phyloP scores from a whole-genome alignment of 1,140 invertebrate genomes.

The Araneus ventricosus region DNA sequence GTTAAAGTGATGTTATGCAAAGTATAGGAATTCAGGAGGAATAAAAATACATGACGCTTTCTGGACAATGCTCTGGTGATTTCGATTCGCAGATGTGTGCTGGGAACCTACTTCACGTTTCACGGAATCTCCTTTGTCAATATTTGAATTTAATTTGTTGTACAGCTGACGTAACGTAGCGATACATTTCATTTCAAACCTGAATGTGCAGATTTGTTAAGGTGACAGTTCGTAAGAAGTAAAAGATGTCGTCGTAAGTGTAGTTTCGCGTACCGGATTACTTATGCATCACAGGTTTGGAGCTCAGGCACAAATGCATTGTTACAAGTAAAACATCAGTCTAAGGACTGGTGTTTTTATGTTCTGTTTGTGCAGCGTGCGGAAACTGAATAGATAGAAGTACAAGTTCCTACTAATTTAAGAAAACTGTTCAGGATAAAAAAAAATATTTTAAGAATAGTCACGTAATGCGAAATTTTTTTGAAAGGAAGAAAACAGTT shows the following conservation, averaged over 20 bases:
- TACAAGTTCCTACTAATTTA: neutral
- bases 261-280: conserved; percentile 4
- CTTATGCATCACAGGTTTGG: neutral
- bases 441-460: too few species aligned
- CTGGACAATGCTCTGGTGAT: neutral
- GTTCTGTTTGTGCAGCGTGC: neutral
- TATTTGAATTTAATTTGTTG: conserved; percentile 53
- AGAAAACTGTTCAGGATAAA: too few species aligned
- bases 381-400: neutral
- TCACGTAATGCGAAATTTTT: too few species aligned
- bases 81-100: neutral
- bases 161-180: neutral
- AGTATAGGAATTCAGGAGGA: neutral
- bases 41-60: neutral
- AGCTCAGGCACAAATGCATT: neutral
- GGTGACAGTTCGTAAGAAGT: neutral
- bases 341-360: neutral
- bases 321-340: neutral
- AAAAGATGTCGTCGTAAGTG: neutral
- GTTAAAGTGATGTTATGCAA: conserved; percentile 42
- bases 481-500: too few species aligned
- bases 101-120: neutral
- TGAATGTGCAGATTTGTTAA: conserved; percentile 34
- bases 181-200: conserved; percentile 22
- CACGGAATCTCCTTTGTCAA: conserved; percentile 12